Evolutionary conservation across 1,140 invertebrate genomes (phyloP), one percentile per base, ranked within the genome.

Genomic region (Dreissena rostriformis): DNA sequence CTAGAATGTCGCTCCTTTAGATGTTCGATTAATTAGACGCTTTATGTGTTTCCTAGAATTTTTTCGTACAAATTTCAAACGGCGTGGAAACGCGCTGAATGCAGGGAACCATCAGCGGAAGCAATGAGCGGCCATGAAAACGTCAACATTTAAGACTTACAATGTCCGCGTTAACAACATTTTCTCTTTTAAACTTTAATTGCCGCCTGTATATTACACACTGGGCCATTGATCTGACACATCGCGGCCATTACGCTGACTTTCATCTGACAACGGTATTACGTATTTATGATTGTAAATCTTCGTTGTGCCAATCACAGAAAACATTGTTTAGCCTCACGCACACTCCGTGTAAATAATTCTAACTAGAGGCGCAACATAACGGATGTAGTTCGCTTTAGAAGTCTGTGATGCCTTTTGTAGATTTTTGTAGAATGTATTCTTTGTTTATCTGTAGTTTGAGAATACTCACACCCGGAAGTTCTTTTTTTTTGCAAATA

Each of bases 181-280:
- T 28, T 79, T 70, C 76, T 63, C 52, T 39, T 70, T 79, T 65
- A 79, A 79, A 79, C 57, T 79, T 79, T 79, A 79, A 79, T 79
- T 67, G 76, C 63, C 55, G 49, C 19, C 66, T 52, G 57, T 79
- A 79, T 79, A 79, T 79, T 79, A 79, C 63, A 79, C 26, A 49
- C 1, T 17, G 26, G 76, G 52, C 63, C 65, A 51, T 65, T 68
- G 55, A 79, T 79, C 63, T 79, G 76, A 79, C 76, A 79, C 17
- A 17, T 51, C 24, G 39, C 51, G 55, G 76, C 63, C 67, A 79
- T 79, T 68, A 79, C 15, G 22, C 14, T 53, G 76, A 68, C 76
- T 79, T 79, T 79, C 76, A 79, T 79, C 76, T 79, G 57, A 39
- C 76, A 29, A 22, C 52, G 22, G 28, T 66, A 79, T 79, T 66